Conservation (phyloP, 2,888 invertebrate genomes). For the Xanthia icteritia region DNA sequence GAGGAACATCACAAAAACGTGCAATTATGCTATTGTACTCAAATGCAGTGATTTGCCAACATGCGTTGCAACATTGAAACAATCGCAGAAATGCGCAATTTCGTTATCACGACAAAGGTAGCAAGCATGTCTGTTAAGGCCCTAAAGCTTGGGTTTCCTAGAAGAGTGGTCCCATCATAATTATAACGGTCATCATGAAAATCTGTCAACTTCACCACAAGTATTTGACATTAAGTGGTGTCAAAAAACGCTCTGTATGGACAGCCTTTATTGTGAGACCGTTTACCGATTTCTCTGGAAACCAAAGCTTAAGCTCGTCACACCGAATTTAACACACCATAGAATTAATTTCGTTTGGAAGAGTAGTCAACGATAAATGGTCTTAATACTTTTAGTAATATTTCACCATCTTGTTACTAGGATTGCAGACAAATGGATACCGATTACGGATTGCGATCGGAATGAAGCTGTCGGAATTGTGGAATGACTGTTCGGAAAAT, state of each 20-base stretch:
- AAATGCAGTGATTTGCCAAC: background rate
- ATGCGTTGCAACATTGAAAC: background rate
- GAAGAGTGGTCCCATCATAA: background rate
- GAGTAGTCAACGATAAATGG: constrained; percentile 43
- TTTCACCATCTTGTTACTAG: constrained; percentile 29
- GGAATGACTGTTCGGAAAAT: constrained; percentile 28
- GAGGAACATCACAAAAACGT: background rate
- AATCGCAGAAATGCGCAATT: background rate
- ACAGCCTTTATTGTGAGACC: background rate
- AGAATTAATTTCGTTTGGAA: constrained; percentile 57
- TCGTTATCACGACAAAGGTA: background rate
- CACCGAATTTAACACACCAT: constrained; percentile 56
- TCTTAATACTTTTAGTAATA: constrained; percentile 31
- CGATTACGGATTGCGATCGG: constrained; percentile 33
- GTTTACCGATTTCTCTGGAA: background rate
- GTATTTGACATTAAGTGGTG: background rate
- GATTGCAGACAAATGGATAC: constrained; percentile 42
- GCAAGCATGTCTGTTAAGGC: background rate
- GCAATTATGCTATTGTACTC: background rate
- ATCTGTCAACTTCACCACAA: background rate
- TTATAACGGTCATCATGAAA: background rate
- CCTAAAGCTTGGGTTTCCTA: background rate
- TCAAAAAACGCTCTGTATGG: background rate
- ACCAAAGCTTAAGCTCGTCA: constrained; percentile 57
- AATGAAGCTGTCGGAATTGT: constrained; percentile 19